A percentile compares a stretch with the other conserved stretches of the same genome.
phyloP scores from a whole-genome alignment of 2,888 invertebrate species.

The Ectemnius lituratus region DNA sequence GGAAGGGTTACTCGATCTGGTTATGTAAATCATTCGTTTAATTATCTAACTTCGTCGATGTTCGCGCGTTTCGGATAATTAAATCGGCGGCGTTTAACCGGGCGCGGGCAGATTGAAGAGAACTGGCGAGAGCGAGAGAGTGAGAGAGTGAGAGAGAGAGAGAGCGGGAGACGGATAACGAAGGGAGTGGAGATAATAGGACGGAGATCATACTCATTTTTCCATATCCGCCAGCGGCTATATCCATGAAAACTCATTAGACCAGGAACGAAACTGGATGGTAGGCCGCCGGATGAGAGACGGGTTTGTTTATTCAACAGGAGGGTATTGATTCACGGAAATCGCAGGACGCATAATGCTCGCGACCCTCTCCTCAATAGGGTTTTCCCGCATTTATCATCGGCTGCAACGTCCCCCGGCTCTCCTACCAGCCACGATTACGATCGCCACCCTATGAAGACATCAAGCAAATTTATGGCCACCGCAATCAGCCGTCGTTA shows the following conservation, averaged over 20 bases:
- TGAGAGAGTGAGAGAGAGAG: neutral
- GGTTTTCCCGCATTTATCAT: conserved; percentile 33
- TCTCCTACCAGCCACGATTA: conserved; percentile 48
- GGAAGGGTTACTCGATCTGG: neutral
- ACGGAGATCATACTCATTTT: neutral
- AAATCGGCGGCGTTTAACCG: neutral
- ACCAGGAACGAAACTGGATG: neutral
- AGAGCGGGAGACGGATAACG: neutral
- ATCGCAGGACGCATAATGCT: conserved; percentile 9
- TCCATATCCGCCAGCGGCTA: neutral
- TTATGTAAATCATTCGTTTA: neutral
- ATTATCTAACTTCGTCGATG: conserved; percentile 1
- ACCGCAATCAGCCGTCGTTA: conserved; percentile 67
- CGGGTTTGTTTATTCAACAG: conserved; percentile 18
- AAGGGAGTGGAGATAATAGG: neutral
- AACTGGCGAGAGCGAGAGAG: neutral
- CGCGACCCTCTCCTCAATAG: conserved; percentile 7
- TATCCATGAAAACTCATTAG: no score
- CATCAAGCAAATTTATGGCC: conserved; percentile 73
- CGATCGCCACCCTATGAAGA: conserved; percentile 61
- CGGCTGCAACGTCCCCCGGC: conserved; percentile 2
- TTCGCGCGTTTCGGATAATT: neutral
- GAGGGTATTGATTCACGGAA: neutral
- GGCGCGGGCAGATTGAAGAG: no score
- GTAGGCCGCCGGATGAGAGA: conserved; percentile 10